phyloP scores from a whole-genome alignment of 2,888 invertebrate genomes.

The Polyommatus icarus region DNA sequence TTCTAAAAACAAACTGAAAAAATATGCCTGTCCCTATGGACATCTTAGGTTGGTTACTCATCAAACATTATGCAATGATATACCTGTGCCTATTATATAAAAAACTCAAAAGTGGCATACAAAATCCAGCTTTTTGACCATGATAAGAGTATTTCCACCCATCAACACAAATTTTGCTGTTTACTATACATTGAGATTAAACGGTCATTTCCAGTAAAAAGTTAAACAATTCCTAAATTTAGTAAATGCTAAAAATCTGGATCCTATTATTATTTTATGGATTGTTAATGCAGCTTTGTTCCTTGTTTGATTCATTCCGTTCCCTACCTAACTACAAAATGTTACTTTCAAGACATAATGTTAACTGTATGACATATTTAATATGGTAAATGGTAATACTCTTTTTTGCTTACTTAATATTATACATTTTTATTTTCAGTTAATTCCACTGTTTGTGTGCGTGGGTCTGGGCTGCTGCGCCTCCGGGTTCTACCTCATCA shows the following conservation, averaged over 20 bases:
- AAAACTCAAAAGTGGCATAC: too few species aligned
- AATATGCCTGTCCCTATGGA: not conserved
- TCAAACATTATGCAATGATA: too few species aligned
- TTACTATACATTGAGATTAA: too few species aligned
- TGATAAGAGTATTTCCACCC: too few species aligned
- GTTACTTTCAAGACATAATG: not conserved
- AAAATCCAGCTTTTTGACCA: too few species aligned
- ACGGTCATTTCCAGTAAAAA: too few species aligned
- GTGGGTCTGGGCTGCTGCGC: constrained; percentile 84
- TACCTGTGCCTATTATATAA: too few species aligned
- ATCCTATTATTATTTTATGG: not conserved
- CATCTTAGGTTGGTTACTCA: not conserved
- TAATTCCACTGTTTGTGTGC: constrained; percentile 90
- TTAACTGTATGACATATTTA: not conserved
- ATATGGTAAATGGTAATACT: too few species aligned
- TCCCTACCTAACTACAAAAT: not conserved
- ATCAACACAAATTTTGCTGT: too few species aligned
- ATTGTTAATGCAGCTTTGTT: not conserved
- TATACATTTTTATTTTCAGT: constrained; percentile 65
- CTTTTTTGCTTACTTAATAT: not conserved
- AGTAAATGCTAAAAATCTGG: not conserved
- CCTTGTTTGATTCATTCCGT: not conserved
- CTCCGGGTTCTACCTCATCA: constrained; percentile 83
- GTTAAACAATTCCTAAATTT: too few species aligned
- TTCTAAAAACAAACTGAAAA: not conserved